Base-by-base conservation (phyloP, 2,113 vertebrate species). In the Platysteira castanea region DNA sequence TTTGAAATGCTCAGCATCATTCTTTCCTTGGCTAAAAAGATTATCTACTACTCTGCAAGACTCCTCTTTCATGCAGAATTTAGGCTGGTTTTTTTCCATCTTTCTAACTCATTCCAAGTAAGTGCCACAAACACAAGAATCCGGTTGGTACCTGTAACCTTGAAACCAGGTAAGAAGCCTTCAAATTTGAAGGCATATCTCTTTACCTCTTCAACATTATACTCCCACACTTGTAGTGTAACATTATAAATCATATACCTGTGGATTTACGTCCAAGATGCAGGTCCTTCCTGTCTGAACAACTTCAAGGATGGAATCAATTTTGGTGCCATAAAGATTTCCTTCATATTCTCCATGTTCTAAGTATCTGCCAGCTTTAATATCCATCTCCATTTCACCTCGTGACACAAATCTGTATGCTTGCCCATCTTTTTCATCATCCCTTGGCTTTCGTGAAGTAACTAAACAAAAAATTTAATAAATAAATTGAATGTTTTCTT, bases 311-410 rank as follows among this genome's bases (percentile, higher is more conserved):
- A 99, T 99, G 21, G 99, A 99, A 97, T 99, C 98, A 8, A 99
- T 99, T 97, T 99, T 99, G 84, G 99, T 99, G 92, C 99, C 99
- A 35, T 99, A 99, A 84, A 99, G 98, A 97, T 99, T 99, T 74
- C 98, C 99, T 91, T 99, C 99, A 41, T 99, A 99, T 83, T 99
- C 99, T 21, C 99, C 99, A 50, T 99, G 99, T 95, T 99, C 99
- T 96, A 99, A 97, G 78, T 99, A 99, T 50, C 98, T 98, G 76
- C 99, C 98, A 87, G 98, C 98, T 97, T 99, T 99, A 95, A 99
- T 98, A 97, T 99, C 99, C 11, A 57, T 97, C 97, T 99, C 99
- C 99, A 99, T 99, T 93, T 99, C 98, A 12, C 96, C 98, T 59
- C 99, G 98, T 13, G 98, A 99, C 85, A 99, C 99, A 89, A 99